Evolutionary conservation across 2,888 invertebrate species (phyloP), one percentile per base, ranked within the genome.

Genomic region (Thymelicus sylvestris): DNA sequence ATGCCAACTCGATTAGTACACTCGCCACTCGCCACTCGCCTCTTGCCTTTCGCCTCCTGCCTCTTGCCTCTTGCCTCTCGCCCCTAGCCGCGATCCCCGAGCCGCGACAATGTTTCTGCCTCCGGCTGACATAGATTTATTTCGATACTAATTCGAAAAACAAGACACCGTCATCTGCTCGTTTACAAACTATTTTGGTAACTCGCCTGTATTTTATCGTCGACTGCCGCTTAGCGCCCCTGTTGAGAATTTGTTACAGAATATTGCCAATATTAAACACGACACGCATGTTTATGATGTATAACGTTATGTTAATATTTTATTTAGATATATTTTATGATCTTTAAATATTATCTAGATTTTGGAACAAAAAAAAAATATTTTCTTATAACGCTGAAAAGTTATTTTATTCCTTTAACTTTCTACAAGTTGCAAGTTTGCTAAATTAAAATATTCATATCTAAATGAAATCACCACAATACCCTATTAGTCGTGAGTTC

Each of bases 1-100:
- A 59, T 19, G 88, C 92, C 93, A 92, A 90, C 83, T 87, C 89
- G 87, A 91, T 88, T 81, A 81, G 80, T 79, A 75, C 77, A 73
- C 79, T 77, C 87, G 84, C 83, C 82, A 79, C 79, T 79, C 80
- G 77, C n/a, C n/a, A n/a, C n/a, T n/a, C n/a, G n/a, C 80, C 80
- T 79, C 78, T 44, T 44, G 10, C 7, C 7, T 44, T 78, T 76
- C 87, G 84, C 83, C 82, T 81, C 78, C 81, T 78, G 78, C 82
- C 82, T 79, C 79, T 80, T 76, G 77, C 78, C 31, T 31, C 79
- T 79, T 80, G 77, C 80, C 80, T 79, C 79, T 79, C 80, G 77
- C 80, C 80, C 78, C 78, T 57, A 5, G 57, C 57, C 57, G 38
- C 31, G 57, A 57, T 57, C 57, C 57, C 57, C n/a, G 57, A 57